Percentiles rank a stretch among this genome's conserved stretches.
Conservation (phyloP, 2,888 invertebrate species). For the Leptothorax acervorum region DNA sequence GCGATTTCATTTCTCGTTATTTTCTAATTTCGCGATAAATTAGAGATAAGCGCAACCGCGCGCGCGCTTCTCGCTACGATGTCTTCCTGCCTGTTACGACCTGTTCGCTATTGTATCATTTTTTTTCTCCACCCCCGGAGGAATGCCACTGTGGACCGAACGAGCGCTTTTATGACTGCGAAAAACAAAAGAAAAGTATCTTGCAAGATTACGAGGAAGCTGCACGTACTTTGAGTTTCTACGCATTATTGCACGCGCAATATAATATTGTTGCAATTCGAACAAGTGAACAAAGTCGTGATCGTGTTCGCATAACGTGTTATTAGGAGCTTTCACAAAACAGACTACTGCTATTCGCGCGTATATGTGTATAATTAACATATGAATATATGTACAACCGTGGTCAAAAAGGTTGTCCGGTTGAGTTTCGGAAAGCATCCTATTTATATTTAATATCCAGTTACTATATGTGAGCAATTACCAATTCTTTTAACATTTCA, state of each 20-base stretch:
- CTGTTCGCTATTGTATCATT: slow-evolving; percentile 41
- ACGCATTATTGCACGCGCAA: neutral
- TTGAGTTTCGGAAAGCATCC: no score
- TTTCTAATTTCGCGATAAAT: slow-evolving; percentile 64
- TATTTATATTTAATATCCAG: no score
- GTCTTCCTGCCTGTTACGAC: slow-evolving; percentile 41
- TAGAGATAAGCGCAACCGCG: slow-evolving; percentile 55
- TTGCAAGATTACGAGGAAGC: slow-evolving; percentile 36
- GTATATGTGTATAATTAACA: neutral
- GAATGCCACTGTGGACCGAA: neutral
- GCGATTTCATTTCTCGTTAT: slow-evolving; percentile 67
- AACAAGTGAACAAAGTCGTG: slow-evolving; percentile 24
- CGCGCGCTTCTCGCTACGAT: slow-evolving; percentile 8
- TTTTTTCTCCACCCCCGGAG: slow-evolving; percentile 15
- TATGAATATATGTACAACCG: no score
- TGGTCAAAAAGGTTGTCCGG: no score
- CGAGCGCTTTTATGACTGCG: slow-evolving; percentile 36
- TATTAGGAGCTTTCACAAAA: slow-evolving; percentile 6
- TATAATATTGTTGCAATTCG: slow-evolving; percentile 20
- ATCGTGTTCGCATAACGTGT: slow-evolving; percentile 18
- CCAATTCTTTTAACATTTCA: no score
- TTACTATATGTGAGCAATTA: no score
- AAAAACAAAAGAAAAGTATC: slow-evolving; percentile 46
- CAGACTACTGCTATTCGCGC: neutral
- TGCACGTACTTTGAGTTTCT: neutral